Evolutionary conservation across 2,113 vertebrate genomes (phyloP), one percentile per base, ranked within the genome.

Genomic region (Motacilla alba): DNA sequence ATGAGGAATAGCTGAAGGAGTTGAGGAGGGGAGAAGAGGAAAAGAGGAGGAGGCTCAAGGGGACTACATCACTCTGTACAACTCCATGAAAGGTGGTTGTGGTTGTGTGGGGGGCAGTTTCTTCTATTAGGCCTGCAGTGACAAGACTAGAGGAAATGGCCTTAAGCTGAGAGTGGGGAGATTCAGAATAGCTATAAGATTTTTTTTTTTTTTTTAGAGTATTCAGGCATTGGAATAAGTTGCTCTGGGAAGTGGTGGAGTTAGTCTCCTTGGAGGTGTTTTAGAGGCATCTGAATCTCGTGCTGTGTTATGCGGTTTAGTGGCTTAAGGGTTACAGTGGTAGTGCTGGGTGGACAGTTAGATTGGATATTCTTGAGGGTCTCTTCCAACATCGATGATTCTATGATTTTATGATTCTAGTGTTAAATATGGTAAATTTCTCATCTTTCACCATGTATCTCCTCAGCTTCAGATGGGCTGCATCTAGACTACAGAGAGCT

Each of bases 101-200:
- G 9, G 6, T 11, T 46, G 2, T 66, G 31, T 23, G 10, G 10
- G 8, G 7, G 4, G 5, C 15, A 18, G 31, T 37, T 8, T 66
- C 31, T 88, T 58, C 44, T 66, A 16, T 26, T 37, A 12, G 4
- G 10, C 44, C 59, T 37, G 5, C 9, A 46, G 27, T 59, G 23
- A 37, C 15, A 58, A 11, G 6, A 37, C 12, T 19, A 20, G 27
- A 67, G 15, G 18, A 33, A 89, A 74, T 33, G 22, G 8, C 12
- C 33, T 52, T n/a, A 27, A 73, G 0, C 1, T 39, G 33, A 74
- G 22, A 66, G 0, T 8, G 2, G 10, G 18, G 27, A 50, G 44
- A 64, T 33, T 58, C 50, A 80, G 43, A 44, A 28, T 59, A 37
- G 27, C 13, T 52, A 9, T 44, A 16, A 17, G 20, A 19, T n/a